Evolutionary conservation across 2,797 vertebrate genomes (phyloP), one percentile per base, ranked within the genome.

Genomic region (Enteromius unitaeniatus): DNA sequence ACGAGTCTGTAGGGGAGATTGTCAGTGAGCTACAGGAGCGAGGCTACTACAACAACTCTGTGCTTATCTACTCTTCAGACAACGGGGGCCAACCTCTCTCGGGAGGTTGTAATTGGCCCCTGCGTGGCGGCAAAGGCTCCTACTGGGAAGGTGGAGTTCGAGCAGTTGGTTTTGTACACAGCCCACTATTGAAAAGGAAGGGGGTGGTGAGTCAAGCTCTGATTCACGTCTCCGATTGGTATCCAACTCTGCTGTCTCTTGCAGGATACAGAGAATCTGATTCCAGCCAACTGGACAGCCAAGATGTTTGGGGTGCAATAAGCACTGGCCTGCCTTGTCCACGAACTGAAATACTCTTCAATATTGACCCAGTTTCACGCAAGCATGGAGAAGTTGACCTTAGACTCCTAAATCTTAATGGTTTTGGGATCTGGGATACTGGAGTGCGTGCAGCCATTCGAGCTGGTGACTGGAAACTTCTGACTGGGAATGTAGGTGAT

Each of bases 221-320:
- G 1, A 96, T 98, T 90, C 97, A 98, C 79, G 94, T 99, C 85
- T 98, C 97, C 0, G 97, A 99, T 91, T 99, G 97, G 97, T 98
- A 95, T 91, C 97, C 97, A 19, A 99, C 97, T 1, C 87, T 99
- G 88, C 92, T 98, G 78, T 94, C 96, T 0, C 92, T 97, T 90
- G 95, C 97, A 0, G 95, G 97, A 79, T 94, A 92, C 21, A 88
- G 88, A 51, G 90, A 95, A 1, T 93, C 95, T 53, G 93, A 94
- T 68, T 89, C 93, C 42, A 92, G 70, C 28, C 92, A 90, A 5
- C 88, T 98, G 58, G 97, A 99, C 0, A 96, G 97, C n/a, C 96
- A 97, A 0, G 91, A 99, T 53, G 92, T 99, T 80, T 99, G 97
- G 97, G 93, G 91, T 40, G 93, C 97, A 69, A 94, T 99, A 74